Base-by-base conservation (phyloP, 2,113 vertebrate genomes). In the Gallinago media region DNA sequence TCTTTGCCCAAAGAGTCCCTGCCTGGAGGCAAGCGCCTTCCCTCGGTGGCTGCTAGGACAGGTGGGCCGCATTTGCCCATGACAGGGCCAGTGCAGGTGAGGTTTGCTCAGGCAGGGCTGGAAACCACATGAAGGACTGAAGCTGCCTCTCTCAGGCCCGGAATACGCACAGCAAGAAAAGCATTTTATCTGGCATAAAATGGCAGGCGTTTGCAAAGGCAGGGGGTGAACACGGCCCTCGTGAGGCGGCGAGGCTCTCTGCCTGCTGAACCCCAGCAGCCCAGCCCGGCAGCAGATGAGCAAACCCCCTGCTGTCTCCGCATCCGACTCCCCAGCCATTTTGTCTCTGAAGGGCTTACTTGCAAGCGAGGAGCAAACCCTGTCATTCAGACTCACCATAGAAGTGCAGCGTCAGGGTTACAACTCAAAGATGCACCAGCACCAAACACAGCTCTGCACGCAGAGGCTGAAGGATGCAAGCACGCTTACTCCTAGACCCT, bases 371-470 rank as follows among this genome's bases (percentile, higher is more conserved):
- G 29, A 70, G 55, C 25, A 74, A 74, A 89, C 44, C 31, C 14
- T 3, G 0, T 44, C 1, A 0, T 12, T 72, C n/a, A 80, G 58
- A 5, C 26, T 73, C 44, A 4, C 23, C 8, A 29, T 1, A 65
- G 55, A 63, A 38, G 58, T 0, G 8, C 22, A 63, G 18, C 12
- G 0, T 61, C 46, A 44, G 2, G 1, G 15, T 61, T 46, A 11
- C 0, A 0, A 34, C 0, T 12, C 19, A 14, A 21, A 21, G 63
- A 36, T 21, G 46, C 9, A 2, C 6, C 31, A 40, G 18, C n/a
- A 17, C 3, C 9, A 29, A 79, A 22, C 23, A 3, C 0, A 0
- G 34, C 20, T 83, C 32, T 32, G 47, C 40, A 6, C 0, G 0
- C 82, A 49, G 16, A 1, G 13, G 52, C 10, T 10, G n/a, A 50